Evolutionary conservation across 2,113 vertebrate genomes (phyloP), one percentile per base, ranked within the genome.

Genomic region (Trichomycterus rosablanca): DNA sequence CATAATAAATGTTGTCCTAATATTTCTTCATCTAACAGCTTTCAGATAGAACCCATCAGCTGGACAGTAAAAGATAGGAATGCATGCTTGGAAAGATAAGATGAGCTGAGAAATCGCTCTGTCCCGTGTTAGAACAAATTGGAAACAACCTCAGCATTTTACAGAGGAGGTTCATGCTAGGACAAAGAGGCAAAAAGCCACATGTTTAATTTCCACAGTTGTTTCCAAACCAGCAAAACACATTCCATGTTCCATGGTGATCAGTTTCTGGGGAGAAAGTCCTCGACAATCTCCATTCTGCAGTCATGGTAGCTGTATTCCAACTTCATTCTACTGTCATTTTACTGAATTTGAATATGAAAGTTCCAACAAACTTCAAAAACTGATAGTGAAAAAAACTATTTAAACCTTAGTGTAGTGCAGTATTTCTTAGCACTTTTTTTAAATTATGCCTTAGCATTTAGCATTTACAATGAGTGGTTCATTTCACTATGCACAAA

Each of bases 21-120:
- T n/a, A 37, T 44, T 32, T 42, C 22, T 46, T 20, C 52, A 50
- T 46, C 32, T 20, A 40, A 28, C 34, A 66, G 18, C 56, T 56
- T 3, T 14, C 35, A n/a, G 2, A 39, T 10, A 45, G 59, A 45
- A 37, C 43, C 49, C 18, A 48, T 19, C 44, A 46, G 54, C 51
- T 18, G 11, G 59, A 53, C 11, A 52, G 5, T 39, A 26, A 4
- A 2, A 54, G 55, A 28, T 20, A 19, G 68, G 57, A 66, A 61
- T 71, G 20, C 19, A 44, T 51, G 57, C 45, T 32, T 62, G 58
- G 57, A 57, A 54, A 63, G 45, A 62, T 37, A 57, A 55, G 58
- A 52, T 24, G 46, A 52, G 22, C 57, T 14, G 57, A 64, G 48
- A 66, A 51, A 61, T 34, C 11, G 48, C 16, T 71, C 23, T 23